Base-by-base conservation (phyloP, 2,113 vertebrate genomes). In the Zapus hudsonius region DNA sequence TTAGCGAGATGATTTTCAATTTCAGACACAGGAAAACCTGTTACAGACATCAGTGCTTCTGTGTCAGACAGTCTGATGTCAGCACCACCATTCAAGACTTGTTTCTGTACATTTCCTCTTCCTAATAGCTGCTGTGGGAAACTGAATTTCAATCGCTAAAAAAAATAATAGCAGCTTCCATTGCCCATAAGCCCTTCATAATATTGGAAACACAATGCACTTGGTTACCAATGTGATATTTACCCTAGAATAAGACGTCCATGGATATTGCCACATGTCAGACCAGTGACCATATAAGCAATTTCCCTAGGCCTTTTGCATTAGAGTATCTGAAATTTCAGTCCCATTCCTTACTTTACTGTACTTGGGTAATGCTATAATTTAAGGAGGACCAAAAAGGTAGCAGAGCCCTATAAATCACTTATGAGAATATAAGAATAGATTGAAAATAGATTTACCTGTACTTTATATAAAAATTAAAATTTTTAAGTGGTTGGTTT, bases 61-160 rank as follows among this genome's bases (percentile, higher is more conserved):
- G 3, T 2, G 3, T 8, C 6, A 1, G n/a, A 72, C 17, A 61
- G 40, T 40, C 0, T 4, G 31, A 83, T 33, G 11, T 57, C 70
- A 87, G 52, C 1, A 8, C 79, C 59, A 69, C 47, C 86, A 31
- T 36, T 73, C 29, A 87, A 23, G 20, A 40, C 15, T n/a, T 86
- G 42, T 19, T 84, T 85, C 79, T 74, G 61, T 55, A 85, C 70
- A 29, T n/a, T 52, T 80, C 66, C 63, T 38, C 27, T 75, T 47
- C 40, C 59, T 63, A 92, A 64, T n/a, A 84, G 76, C 55, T 91
- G 23, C 57, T 36, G 27, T 31, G 38, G 31, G 52, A 92, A 87
- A 72, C 73, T 17, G 8, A 64, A 72, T 92, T 93, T 95, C 90
- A 87, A 33, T 6, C 36, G 17, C 64, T 57, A 78, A 90, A 84